Percentiles rank a stretch among this genome's conserved stretches.
These are phyloP conservation scores for Microctenopoma stevenorrisi DNA, from an alignment of 2,797 vertebrate genomes.

Conservation along the genomic window DNA sequence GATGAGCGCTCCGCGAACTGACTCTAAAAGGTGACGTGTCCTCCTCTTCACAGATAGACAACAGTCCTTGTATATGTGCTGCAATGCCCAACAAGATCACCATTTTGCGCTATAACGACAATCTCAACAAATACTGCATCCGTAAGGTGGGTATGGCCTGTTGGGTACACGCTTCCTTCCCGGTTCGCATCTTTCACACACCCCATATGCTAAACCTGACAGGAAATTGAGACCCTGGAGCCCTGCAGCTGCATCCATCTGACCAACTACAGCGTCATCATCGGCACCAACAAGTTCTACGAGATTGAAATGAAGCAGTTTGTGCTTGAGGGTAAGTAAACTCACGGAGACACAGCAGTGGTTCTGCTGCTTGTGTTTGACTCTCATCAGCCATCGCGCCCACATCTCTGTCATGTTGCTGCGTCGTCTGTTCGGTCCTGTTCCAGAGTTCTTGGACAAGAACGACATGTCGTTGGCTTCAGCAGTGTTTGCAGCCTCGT, in stretches of 20 bases:
- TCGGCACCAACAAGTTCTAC: conserved; percentile 99
- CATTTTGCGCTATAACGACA: conserved; percentile 95
- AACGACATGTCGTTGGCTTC: conserved; percentile 95
- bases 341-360: background rate
- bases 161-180: background rate
- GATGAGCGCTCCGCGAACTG: background rate
- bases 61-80: conserved; percentile 93
- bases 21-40: background rate
- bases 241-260: conserved; percentile 98
- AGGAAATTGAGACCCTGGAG: conserved; percentile 99
- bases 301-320: conserved; percentile 99
- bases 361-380: too few relatives aligned
- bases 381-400: background rate
- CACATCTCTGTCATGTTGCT: too few relatives aligned
- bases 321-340: conserved; percentile 89
- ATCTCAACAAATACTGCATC: conserved; percentile 96
- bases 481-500: conserved; percentile 93
- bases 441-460: conserved; percentile 97
- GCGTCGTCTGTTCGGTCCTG: background rate
- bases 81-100: conserved; percentile 97
- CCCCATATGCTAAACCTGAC: conserved; percentile 4
- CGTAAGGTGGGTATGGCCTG: conserved; percentile 87
- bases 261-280: conserved; percentile 97
- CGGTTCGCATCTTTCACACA: background rate
- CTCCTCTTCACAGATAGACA: conserved; percentile 89